phyloP scores from a whole-genome alignment of 2,888 invertebrate species.

The Xanthia icteritia region DNA sequence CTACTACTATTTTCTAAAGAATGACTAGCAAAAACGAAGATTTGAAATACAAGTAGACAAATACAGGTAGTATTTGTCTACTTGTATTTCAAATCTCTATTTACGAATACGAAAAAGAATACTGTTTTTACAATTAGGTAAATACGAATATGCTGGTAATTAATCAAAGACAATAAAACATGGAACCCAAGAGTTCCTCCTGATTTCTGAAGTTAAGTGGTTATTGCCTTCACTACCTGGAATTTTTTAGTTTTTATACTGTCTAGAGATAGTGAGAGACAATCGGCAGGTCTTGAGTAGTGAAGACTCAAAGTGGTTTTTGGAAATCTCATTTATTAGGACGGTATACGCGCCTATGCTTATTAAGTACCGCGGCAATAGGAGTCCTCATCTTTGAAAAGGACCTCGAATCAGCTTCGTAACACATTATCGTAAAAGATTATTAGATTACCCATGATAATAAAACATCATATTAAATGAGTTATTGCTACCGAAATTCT shows the following conservation, averaged over 20 bases:
- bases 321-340: background rate
- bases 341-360: background rate
- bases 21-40: background rate
- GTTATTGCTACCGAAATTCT: slow-evolving; percentile 3
- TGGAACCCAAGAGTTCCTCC: background rate
- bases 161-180: slow-evolving; percentile 3
- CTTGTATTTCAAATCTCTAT: too few species aligned
- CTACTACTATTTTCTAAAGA: background rate
- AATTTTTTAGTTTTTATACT: background rate
- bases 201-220: background rate
- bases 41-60: background rate
- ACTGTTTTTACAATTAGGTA: too few species aligned
- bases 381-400: background rate
- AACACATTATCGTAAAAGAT: slow-evolving; percentile 10
- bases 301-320: background rate
- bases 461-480: slow-evolving; percentile 6
- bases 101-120: background rate
- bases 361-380: background rate
- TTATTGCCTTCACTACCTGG: background rate
- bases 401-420: background rate
- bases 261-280: background rate
- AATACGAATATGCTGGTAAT: background rate
- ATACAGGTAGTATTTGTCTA: too few species aligned
- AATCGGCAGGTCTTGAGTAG: background rate
- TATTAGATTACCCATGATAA: slow-evolving; percentile 20